A percentile compares a stretch with the other conserved stretches of the same genome.
Conservation (phyloP, 2,113 vertebrate genomes). For the Neoarius graeffei region DNA sequence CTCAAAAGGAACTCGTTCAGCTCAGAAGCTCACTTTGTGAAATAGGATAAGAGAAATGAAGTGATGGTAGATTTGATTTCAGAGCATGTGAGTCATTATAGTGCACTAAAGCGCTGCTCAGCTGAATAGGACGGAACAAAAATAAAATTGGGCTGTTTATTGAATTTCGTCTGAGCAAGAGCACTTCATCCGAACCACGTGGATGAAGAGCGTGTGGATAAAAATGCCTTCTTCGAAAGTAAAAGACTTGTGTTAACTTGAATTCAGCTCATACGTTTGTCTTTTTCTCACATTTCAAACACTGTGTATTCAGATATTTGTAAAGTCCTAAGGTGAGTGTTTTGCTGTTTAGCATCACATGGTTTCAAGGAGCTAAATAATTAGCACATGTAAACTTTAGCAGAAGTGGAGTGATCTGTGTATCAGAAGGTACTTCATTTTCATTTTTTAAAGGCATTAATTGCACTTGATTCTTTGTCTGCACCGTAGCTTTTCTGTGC, state of each 20-base stretch:
- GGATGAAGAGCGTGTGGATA: not conserved
- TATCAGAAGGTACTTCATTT: too few species aligned
- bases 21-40: not conserved
- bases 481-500: too few species aligned
- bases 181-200: not conserved
- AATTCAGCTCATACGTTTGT: not conserved
- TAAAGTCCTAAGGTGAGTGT: not conserved
- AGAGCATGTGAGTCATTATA: not conserved
- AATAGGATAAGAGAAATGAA: not conserved
- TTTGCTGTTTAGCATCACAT: not conserved
- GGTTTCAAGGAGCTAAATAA: too few species aligned
- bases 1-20: not conserved
- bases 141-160: slow-evolving; percentile 11
- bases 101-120: not conserved
- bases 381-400: not conserved
- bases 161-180: not conserved
- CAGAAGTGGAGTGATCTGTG: too few species aligned
- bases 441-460: too few species aligned
- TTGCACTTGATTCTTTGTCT: too few species aligned
- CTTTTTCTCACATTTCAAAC: not conserved
- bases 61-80: slow-evolving; percentile 28
- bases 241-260: not conserved
- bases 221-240: not conserved
- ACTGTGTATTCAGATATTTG: not conserved
- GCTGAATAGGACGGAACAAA: not conserved